Base-by-base conservation (phyloP, 2,888 invertebrate genomes). In the Helicoverpa assulta region DNA sequence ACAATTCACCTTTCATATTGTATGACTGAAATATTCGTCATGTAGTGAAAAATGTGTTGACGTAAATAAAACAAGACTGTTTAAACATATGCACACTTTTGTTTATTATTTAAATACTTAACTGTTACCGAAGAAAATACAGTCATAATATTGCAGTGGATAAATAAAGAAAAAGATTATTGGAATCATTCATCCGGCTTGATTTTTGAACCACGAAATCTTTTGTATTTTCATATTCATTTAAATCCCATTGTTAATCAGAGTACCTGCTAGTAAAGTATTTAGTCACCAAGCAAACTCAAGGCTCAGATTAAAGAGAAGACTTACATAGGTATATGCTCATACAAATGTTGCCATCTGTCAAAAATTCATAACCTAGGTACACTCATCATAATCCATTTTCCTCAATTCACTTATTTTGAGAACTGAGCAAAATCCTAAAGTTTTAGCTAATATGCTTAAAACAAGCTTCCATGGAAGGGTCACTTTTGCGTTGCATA, bases 391-490 rank as follows among this genome's bases (percentile, higher is more conserved):
- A 60, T 60, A 60, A 40, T 57, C n/a, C 37, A 75, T 75, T 75
- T 75, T 60, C 56, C 60, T 73, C 29, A 60, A 57, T 68, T 29
- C 40, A 57, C 8, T 52, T 57, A 53, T 37, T 5, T 12, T 43
- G 21, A 37, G 43, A 37, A 37, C 59, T 55, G 58, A 40, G 55
- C 43, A 59, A 19, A 57, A 66, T 58, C 33, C 43, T 47, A 47
- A 47, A 47, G n/a, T 47, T 47, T 47, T 47, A 47, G n/a, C 47
- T 47, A 47, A 47, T 47, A 47, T 47, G 47, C 62, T 74, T 76
- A 21, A 57, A 60, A 37, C 53, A 47, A 71, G 60, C 26, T 26
- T 56, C 70, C 62, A 43, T 62, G 60, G 40, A 58, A 80, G 63
- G 67, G 67, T 43, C 21, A 33, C 26, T 40, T 61, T n/a, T 29